phyloP scores from a whole-genome alignment of 2,888 invertebrate genomes.

The Spicauda simplicius region DNA sequence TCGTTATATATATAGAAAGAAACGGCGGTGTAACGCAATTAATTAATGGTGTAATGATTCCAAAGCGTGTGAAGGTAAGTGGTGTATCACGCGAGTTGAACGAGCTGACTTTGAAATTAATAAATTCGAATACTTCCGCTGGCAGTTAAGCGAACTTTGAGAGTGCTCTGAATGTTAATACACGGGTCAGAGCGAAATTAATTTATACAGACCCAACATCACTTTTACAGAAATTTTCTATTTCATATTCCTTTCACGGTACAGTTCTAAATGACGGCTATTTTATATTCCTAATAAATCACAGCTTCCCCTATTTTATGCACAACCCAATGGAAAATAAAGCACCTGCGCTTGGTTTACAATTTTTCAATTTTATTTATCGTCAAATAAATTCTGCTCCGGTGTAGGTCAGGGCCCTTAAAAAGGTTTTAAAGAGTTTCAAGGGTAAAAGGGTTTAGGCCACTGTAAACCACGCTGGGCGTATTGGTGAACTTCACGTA shows the following conservation, averaged over 20 bases:
- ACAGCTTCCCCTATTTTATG: conserved; percentile 13
- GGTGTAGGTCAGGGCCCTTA: too few relatives aligned
- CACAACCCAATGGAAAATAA: conserved; percentile 5
- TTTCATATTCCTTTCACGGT: conserved; percentile 70
- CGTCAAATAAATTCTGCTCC: too few relatives aligned
- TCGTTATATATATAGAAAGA: too few relatives aligned
- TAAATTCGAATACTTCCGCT: conserved; percentile 74
- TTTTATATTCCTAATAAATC: conserved; percentile 38
- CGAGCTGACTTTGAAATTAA: conserved; percentile 53
- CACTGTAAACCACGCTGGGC: too few relatives aligned
- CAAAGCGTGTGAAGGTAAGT: neutral
- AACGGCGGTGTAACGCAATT: too few relatives aligned
- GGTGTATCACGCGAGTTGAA: neutral
- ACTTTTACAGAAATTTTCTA: conserved; percentile 72
- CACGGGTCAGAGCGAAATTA: conserved; percentile 59
- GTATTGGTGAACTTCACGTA: too few relatives aligned
- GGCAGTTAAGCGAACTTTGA: conserved; percentile 76
- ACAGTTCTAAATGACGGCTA: conserved; percentile 65
- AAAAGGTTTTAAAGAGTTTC: too few relatives aligned
- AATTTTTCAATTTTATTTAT: neutral
- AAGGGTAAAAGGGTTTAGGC: too few relatives aligned
- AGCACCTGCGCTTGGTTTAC: neutral
- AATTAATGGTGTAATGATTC: neutral
- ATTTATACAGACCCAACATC: conserved; percentile 77
- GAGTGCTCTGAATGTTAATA: conserved; percentile 82